Conservation (phyloP, 2,797 vertebrate genomes). For the Melanotaenia maccullochi region DNA sequence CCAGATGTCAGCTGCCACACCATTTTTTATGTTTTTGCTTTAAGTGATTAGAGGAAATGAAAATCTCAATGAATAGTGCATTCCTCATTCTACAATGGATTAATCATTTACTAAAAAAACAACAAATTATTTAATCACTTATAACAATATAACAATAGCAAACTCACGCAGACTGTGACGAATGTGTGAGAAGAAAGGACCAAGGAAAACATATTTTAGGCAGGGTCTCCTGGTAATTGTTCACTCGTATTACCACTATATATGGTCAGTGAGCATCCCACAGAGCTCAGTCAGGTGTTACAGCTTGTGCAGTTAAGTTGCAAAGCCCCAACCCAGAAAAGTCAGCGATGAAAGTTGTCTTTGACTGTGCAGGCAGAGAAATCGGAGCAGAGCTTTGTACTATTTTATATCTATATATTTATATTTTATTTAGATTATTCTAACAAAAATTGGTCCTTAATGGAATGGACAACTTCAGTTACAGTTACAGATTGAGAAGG, state of each 20-base stretch:
- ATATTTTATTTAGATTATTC: too few relatives aligned
- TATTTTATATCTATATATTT: too few relatives aligned
- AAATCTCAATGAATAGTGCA: slow-evolving; percentile 52
- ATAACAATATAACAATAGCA: slow-evolving; percentile 1
- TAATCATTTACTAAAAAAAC: slow-evolving; percentile 25
- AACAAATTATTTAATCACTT: slow-evolving; percentile 23
- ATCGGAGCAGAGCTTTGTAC: too few relatives aligned
- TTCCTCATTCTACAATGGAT: slow-evolving; percentile 33
- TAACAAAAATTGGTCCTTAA: too few relatives aligned
- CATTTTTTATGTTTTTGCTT: slow-evolving; percentile 56
- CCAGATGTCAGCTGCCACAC: slow-evolving; percentile 45
- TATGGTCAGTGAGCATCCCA: slow-evolving; percentile 16
- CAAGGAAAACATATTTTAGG: slow-evolving; percentile 3
- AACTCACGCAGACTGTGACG: background rate
- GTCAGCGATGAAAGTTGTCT: slow-evolving; percentile 54
- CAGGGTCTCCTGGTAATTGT: slow-evolving; percentile 13
- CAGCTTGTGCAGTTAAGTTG: background rate
- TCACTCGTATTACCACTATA: slow-evolving; percentile 15
- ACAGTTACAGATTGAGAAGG: background rate
- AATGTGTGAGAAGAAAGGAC: background rate
- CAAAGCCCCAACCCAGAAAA: slow-evolving; percentile 22
- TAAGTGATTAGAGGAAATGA: slow-evolving; percentile 50
- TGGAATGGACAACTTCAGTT: background rate
- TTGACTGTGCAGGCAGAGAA: slow-evolving; percentile 51
- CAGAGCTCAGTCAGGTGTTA: slow-evolving; percentile 14